Conservation (phyloP, 2,797 vertebrate species). For the Notoglanidium macrostoma region DNA sequence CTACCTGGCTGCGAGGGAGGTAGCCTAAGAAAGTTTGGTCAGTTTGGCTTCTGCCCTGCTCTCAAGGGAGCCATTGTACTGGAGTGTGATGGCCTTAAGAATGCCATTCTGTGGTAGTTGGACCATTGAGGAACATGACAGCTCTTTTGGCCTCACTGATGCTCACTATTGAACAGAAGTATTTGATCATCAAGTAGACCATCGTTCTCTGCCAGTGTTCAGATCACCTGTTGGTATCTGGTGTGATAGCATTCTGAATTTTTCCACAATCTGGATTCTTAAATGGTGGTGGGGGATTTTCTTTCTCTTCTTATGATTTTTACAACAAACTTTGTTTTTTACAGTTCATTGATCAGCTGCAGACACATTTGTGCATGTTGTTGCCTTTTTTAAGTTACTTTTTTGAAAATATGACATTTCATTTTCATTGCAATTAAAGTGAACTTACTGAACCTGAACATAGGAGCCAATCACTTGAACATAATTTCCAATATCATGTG, state of each 20-base stretch:
- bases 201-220: background rate
- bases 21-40: background rate
- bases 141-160: background rate
- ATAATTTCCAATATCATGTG: conserved; percentile 46
- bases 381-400: background rate
- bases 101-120: background rate
- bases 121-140: conserved; percentile 7
- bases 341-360: background rate
- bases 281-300: background rate
- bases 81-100: background rate
- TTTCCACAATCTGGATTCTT: background rate
- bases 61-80: background rate
- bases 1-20: background rate
- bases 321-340: background rate
- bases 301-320: background rate
- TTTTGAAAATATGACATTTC: no score
- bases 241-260: background rate
- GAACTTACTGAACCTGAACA: no score
- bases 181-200: background rate
- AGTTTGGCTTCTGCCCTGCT: background rate
- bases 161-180: background rate
- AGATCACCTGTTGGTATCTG: background rate
- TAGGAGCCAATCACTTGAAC: background rate
- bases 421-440: no score
- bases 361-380: background rate